Percentiles rank a stretch among this genome's conserved stretches.
Evolutionary conservation across 2,113 vertebrate genomes (phyloP).

Genomic region (Xenopus borealis): DNA sequence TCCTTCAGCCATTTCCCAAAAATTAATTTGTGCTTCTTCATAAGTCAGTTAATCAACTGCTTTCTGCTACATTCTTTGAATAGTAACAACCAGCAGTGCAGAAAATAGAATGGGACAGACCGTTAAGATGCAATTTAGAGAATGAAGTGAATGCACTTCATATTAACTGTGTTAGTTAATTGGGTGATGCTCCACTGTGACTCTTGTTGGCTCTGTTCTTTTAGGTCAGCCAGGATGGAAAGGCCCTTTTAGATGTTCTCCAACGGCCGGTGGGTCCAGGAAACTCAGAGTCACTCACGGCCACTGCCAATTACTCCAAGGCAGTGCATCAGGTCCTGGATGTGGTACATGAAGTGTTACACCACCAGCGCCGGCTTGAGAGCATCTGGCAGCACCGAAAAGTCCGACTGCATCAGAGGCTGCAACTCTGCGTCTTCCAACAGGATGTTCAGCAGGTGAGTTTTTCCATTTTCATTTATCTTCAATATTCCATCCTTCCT

Average conservation of each 20-base stretch:
- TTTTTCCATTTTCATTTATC: too few relatives aligned
- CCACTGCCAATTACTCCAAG: conserved; percentile 96
- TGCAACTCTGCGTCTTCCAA: conserved; percentile 97
- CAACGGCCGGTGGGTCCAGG: conserved; percentile 92
- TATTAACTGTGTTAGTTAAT: too few relatives aligned
- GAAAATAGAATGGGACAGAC: background rate
- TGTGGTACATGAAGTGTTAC: conserved; percentile 92
- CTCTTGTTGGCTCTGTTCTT: conserved; percentile 7
- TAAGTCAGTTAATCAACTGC: too few relatives aligned
- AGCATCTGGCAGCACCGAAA: conserved; percentile 97
- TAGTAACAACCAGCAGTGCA: too few relatives aligned
- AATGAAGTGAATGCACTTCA: background rate
- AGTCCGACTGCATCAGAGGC: conserved; percentile 91
- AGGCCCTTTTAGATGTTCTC: conserved; percentile 90
- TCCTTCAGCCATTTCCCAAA: too few relatives aligned
- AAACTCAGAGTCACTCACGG: conserved; percentile 92
- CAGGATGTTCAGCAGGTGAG: conserved; percentile 96
- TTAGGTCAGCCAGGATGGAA: conserved; percentile 96
- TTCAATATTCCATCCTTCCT: background rate
- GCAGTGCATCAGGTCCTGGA: conserved; percentile 96
- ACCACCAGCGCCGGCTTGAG: conserved; percentile 91
- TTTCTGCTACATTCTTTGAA: too few relatives aligned
- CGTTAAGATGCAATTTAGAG: background rate
- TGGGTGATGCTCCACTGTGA: background rate
- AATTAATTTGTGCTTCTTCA: too few relatives aligned